Evolutionary conservation across 1,140 invertebrate species (phyloP).

Genomic region (Spodoptera frugiperda): DNA sequence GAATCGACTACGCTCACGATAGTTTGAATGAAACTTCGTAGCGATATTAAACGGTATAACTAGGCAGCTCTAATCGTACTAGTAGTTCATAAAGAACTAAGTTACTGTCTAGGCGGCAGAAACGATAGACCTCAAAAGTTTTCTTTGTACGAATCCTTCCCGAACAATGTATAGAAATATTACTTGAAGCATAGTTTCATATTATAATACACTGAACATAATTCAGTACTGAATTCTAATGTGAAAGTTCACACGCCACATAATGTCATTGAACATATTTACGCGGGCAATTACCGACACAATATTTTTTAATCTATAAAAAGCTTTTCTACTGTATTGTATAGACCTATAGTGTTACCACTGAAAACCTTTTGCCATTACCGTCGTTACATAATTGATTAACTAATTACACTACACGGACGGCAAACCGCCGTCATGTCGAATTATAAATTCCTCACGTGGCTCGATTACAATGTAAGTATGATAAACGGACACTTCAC

Average conservation of each 20-base stretch:
- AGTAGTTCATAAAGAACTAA: slow-evolving; percentile 32
- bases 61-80: neutral
- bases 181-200: neutral
- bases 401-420: slow-evolving; percentile 60
- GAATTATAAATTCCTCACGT: slow-evolving; percentile 60
- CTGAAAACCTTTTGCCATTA: slow-evolving; percentile 49
- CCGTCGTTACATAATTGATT: slow-evolving; percentile 63
- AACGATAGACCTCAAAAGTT: slow-evolving; percentile 29
- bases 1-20: slow-evolving; percentile 47
- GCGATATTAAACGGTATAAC: slow-evolving; percentile 42
- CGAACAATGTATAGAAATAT: neutral
- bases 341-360: slow-evolving; percentile 23
- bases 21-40: slow-evolving; percentile 57
- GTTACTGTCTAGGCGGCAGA: slow-evolving; percentile 2
- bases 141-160: neutral
- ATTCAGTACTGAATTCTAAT: slow-evolving; percentile 8
- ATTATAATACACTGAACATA: neutral
- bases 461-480: slow-evolving; percentile 46
- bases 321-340: slow-evolving; percentile 39
- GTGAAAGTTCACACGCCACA: slow-evolving; percentile 22
- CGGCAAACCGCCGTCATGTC: slow-evolving; percentile 42
- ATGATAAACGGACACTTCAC: slow-evolving; percentile 64
- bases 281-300: slow-evolving; percentile 45
- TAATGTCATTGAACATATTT: slow-evolving; percentile 25
- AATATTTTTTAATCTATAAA: slow-evolving; percentile 46